These are phyloP conservation scores for Argyresthia albistria DNA, from an alignment of 2,888 invertebrate genomes.

Conservation along the genomic window DNA sequence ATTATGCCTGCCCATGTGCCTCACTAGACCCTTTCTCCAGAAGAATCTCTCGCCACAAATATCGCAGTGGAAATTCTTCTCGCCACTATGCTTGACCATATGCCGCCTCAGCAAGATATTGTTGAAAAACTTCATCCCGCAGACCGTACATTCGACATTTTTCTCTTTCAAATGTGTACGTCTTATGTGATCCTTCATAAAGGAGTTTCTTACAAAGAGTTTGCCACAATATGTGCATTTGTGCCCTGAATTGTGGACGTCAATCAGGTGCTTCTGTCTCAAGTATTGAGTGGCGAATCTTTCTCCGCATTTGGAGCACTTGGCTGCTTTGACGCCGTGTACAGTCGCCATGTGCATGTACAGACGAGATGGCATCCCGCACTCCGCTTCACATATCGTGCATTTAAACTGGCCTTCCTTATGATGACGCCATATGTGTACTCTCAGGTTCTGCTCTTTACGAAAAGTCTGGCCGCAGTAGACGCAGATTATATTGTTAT, in stretches of 20 bases:
- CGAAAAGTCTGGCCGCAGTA: conserved; percentile 59
- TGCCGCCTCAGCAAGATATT: conserved; percentile 50
- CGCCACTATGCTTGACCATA: conserved; percentile 64
- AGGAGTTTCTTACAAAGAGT: conserved; percentile 49
- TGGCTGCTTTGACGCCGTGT: conserved; percentile 57
- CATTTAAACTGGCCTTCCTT: conserved; percentile 55
- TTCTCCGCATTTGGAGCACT: conserved; percentile 54
- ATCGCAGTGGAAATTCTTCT: conserved; percentile 73
- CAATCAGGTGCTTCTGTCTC: conserved; percentile 66
- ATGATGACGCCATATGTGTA: conserved; percentile 60
- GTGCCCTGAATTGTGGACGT: conserved; percentile 59
- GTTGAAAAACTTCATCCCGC: conserved; percentile 59
- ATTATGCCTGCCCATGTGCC: conserved; percentile 64
- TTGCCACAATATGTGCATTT: conserved; percentile 57
- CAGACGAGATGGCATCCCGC: conserved; percentile 55
- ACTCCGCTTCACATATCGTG: conserved; percentile 47
- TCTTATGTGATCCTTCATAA: conserved; percentile 53
- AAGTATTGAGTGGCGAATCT: conserved; percentile 65
- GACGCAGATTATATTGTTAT: conserved; percentile 60
- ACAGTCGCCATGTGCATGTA: conserved; percentile 62
- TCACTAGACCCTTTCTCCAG: conserved; percentile 73
- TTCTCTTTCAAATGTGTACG: conserved; percentile 57
- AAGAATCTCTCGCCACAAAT: conserved; percentile 73
- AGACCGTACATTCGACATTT: conserved; percentile 55
- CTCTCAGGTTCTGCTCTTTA: conserved; percentile 54